Evolutionary conservation across 2,797 vertebrate species (phyloP), one percentile per base, ranked within the genome.

Genomic region (Pampus argenteus): DNA sequence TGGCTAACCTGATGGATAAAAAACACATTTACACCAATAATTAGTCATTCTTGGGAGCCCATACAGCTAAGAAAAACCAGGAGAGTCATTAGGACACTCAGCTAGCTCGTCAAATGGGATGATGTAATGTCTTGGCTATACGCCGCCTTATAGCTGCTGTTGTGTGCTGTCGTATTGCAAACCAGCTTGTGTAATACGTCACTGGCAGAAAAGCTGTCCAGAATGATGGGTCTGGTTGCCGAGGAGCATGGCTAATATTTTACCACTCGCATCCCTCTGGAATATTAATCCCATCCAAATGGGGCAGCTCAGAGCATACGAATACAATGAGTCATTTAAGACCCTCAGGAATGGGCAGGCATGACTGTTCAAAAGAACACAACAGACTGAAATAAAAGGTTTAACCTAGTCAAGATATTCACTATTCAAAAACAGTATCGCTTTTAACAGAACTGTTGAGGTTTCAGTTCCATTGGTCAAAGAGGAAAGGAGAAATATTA

Each of bases 201-300:
- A 62, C 28, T 8, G 58, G 66, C 70, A 50, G 56, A 71, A 74
- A 59, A 4, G 47, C 60, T 55, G 62, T 69, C 81, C 69, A 73
- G 68, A 78, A 59, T 67, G 60, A 83, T 59, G 66, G 76, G 74
- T 61, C 60, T 57, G 38, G 76, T 81, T 82, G 55, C 70, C 2
- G 71, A 48, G 66, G 50, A 74, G 71, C 71, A 58, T 54, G 71
- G 76, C 51, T 75, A 79, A 79, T 88, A 84, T 84, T 85, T 66
- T 56, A 74, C 80, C 71, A 81, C 62, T 66, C 62, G 54, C 10
- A 55, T 77, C 84, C 82, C 76, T 29, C 45, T 63, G 82, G 85
- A 84, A 83, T 83, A 86, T 74, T 86, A 88, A 85, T 87, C 51
- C 73, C 40, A 72, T 74, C 40, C 69, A n/a, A 87, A 81, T 66